Conservation (phyloP, 2,797 vertebrate species). For the Anguilla megastoma region DNA sequence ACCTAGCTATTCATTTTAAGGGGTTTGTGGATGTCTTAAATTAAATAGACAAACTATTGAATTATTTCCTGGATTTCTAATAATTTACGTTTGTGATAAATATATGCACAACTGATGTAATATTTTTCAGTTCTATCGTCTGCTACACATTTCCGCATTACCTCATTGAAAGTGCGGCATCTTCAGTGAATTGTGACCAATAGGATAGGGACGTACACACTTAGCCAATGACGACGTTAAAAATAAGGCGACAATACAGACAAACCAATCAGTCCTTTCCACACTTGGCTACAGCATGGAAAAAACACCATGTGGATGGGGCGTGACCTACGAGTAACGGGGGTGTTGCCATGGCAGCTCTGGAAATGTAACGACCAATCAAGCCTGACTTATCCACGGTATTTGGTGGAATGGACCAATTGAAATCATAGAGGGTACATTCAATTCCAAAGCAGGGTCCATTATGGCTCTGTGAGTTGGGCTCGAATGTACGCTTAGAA, state of each 20-base stretch:
- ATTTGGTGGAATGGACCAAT: constrained; percentile 52
- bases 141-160: constrained; percentile 20
- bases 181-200: constrained; percentile 39
- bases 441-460: constrained; percentile 36
- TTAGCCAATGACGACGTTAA: constrained; percentile 50
- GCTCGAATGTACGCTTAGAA: not conserved
- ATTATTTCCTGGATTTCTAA: not conserved
- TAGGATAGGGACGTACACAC: constrained; percentile 53
- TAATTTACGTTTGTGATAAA: not conserved
- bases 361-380: constrained; percentile 57
- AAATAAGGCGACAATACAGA: constrained; percentile 54
- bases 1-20: not conserved
- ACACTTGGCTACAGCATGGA: constrained; percentile 54
- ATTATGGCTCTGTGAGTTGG: constrained; percentile 48
- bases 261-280: constrained; percentile 56
- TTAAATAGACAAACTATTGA: not conserved
- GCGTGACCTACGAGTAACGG: constrained; percentile 51
- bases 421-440: not conserved
- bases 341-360: constrained; percentile 48
- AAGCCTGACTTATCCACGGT: not conserved
- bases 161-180: not conserved
- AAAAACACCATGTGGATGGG: constrained; percentile 61
- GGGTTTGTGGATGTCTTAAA: not conserved
- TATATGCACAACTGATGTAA: not conserved
- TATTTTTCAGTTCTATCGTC: not conserved